phyloP scores from a whole-genome alignment of 2,888 invertebrate species.

The Phaedon cochleariae region DNA sequence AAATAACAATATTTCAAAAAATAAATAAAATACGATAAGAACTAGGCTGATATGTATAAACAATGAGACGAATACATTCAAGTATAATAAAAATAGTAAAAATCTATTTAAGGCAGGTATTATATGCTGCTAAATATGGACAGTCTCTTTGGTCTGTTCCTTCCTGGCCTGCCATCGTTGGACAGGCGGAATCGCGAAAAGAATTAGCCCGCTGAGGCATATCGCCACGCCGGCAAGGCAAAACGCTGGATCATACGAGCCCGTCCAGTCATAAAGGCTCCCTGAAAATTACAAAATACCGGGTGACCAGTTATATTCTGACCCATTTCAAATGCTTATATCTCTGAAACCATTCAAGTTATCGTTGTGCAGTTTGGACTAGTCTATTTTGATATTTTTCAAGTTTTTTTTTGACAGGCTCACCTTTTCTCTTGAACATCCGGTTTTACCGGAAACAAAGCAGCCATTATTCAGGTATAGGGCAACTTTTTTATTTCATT shows the following conservation, averaged over 20 bases:
- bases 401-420: too few relatives aligned
- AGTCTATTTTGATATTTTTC: too few relatives aligned
- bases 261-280: constrained; percentile 78
- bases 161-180: constrained; percentile 64
- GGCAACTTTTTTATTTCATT: too few relatives aligned
- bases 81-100: not conserved
- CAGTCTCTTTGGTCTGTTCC: constrained; percentile 28
- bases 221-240: constrained; percentile 87
- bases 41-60: not conserved
- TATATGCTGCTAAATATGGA: constrained; percentile 52
- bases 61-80: not conserved
- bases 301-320: too few relatives aligned
- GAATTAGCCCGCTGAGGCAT: constrained; percentile 85
- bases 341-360: not conserved
- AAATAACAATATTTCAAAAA: not conserved
- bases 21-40: not conserved
- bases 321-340: too few relatives aligned
- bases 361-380: too few relatives aligned
- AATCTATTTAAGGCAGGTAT: not conserved
- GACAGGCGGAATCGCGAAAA: constrained; percentile 82
- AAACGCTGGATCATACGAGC: constrained; percentile 88
- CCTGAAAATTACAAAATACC: constrained; percentile 70
- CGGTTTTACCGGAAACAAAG: too few relatives aligned
- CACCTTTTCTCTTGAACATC: too few relatives aligned
- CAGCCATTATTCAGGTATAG: too few relatives aligned